Percentiles rank a stretch among this genome's conserved stretches.
These are phyloP conservation scores for Euproctis similis DNA, from an alignment of 2,888 invertebrate genomes.

Conservation along the genomic window DNA sequence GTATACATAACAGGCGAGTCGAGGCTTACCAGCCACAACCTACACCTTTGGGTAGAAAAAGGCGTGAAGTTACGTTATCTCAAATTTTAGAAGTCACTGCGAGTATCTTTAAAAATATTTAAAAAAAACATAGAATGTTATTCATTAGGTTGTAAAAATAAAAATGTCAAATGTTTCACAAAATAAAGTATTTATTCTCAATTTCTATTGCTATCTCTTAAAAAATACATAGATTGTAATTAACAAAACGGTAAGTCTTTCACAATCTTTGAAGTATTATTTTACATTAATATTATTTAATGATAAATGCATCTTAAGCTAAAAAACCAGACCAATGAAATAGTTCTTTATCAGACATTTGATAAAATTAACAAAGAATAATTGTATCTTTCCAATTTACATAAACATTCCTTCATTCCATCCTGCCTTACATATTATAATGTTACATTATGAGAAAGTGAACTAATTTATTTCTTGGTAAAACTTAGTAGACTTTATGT, in stretches of 20 bases:
- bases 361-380: too few relatives aligned
- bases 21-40: too few relatives aligned
- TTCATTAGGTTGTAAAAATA: not conserved
- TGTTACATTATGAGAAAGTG: too few relatives aligned
- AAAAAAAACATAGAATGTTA: too few relatives aligned
- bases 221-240: slow-evolving; percentile 64
- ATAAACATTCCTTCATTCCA: too few relatives aligned
- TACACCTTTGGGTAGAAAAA: too few relatives aligned
- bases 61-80: too few relatives aligned
- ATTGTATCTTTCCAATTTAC: too few relatives aligned
- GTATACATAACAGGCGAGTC: too few relatives aligned
- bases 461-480: slow-evolving; percentile 17
- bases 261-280: slow-evolving; percentile 47
- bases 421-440: not conserved
- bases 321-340: slow-evolving; percentile 27
- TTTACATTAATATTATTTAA: slow-evolving; percentile 35
- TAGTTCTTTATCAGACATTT: too few relatives aligned
- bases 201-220: slow-evolving; percentile 48
- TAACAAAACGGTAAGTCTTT: slow-evolving; percentile 55
- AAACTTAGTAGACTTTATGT: slow-evolving; percentile 21
- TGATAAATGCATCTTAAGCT: slow-evolving; percentile 55
- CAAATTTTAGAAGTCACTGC: too few relatives aligned
- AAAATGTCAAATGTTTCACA: slow-evolving; percentile 27
- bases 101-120: too few relatives aligned
- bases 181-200: slow-evolving; percentile 59